Percentiles rank a stretch among this genome's conserved stretches.
These are phyloP conservation scores for Stenodera caucasica DNA, from an alignment of 2,888 invertebrate genomes.

Conservation along the genomic window DNA sequence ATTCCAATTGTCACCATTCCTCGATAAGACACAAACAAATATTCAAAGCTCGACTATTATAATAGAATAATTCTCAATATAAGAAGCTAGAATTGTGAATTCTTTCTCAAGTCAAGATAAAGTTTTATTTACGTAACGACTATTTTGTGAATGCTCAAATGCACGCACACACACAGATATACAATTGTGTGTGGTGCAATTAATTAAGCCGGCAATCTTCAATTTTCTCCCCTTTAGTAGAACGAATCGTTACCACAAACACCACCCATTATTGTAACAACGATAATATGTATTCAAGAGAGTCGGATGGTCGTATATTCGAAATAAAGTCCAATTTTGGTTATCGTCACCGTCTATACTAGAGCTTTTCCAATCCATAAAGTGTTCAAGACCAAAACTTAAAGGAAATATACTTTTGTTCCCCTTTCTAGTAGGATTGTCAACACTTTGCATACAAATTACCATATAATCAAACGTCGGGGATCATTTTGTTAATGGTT, in stretches of 20 bases:
- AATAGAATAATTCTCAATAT: not conserved
- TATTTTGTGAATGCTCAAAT: not conserved
- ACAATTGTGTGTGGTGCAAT: too few species aligned
- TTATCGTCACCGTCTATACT: conserved; percentile 13
- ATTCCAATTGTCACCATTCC: too few species aligned
- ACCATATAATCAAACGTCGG: conserved; percentile 18
- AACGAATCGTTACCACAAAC: not conserved
- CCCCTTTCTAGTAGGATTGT: conserved; percentile 4
- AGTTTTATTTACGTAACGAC: not conserved
- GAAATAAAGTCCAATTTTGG: conserved; percentile 1
- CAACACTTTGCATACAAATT: conserved; percentile 24
- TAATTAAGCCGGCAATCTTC: too few species aligned
- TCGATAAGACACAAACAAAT: not conserved
- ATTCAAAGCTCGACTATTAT: not conserved
- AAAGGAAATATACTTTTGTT: not conserved
- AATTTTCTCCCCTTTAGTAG: not conserved
- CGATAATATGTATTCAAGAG: not conserved
- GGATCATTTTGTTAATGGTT: conserved; percentile 16
- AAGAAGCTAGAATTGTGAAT: not conserved
- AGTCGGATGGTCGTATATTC: not conserved
- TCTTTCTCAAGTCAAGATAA: not conserved
- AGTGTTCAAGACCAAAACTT: conserved; percentile 35
- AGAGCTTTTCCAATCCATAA: conserved; percentile 39
- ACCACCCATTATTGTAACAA: too few species aligned
- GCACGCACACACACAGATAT: not conserved